Evolutionary conservation across 1,140 invertebrate genomes (phyloP).

Genomic region (Drosophila quadrilineata): DNA sequence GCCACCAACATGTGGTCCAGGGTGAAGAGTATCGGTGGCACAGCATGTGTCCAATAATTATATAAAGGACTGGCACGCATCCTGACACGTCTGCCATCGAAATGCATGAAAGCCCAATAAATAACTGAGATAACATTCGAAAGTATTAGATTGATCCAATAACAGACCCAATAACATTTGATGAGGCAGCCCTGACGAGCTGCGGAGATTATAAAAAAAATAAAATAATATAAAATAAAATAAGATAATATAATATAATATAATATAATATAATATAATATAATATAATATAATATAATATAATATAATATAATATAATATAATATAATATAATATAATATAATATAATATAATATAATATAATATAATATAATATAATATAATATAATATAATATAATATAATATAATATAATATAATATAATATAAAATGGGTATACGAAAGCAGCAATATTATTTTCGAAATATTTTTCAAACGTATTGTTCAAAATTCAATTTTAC

Average conservation of each 20-base stretch:
- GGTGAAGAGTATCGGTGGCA: slow-evolving; percentile 87
- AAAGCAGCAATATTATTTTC: too few relatives aligned
- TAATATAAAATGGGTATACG: too few relatives aligned
- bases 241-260: not conserved
- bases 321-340: too few relatives aligned
- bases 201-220: not conserved
- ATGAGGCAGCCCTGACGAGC: not conserved
- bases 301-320: too few relatives aligned
- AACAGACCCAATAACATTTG: slow-evolving; percentile 44
- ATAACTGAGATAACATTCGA: not conserved
- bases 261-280: too few relatives aligned
- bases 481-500: too few relatives aligned
- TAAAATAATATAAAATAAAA: not conserved
- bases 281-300: too few relatives aligned
- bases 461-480: too few relatives aligned
- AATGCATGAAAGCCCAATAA: slow-evolving; percentile 40
- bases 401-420: too few relatives aligned
- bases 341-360: too few relatives aligned
- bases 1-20: slow-evolving; percentile 86
- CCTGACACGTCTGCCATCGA: not conserved
- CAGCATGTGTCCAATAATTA: slow-evolving; percentile 87
- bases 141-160: slow-evolving; percentile 31
- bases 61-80: not conserved
- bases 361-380: too few relatives aligned
- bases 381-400: too few relatives aligned